Evolutionary conservation across 2,888 invertebrate species (phyloP).

Genomic region (Amphipyra tragopoginis): DNA sequence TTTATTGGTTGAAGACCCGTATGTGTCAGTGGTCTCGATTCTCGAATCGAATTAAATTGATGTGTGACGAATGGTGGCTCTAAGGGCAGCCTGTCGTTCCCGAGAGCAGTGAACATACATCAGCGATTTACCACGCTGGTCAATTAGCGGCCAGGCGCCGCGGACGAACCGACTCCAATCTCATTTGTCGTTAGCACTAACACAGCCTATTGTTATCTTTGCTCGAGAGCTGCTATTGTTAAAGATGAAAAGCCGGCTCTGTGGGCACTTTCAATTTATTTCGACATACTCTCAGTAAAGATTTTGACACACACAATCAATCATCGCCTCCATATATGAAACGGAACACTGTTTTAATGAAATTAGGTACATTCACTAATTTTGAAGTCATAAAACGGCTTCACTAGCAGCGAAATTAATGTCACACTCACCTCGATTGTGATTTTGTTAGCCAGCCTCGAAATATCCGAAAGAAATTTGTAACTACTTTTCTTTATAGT

Average conservation of each 20-base stretch:
- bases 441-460: conserved; percentile 56
- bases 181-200: conserved; percentile 68
- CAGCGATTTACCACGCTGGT: conserved; percentile 82
- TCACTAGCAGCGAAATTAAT: conserved; percentile 67
- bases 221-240: conserved; percentile 68
- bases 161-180: conserved; percentile 66
- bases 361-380: conserved; percentile 45
- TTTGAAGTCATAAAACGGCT: conserved; percentile 58
- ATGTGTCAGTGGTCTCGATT: conserved; percentile 69
- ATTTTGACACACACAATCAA: conserved; percentile 46
- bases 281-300: conserved; percentile 45
- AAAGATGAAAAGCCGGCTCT: conserved; percentile 52
- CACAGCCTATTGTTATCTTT: conserved; percentile 68
- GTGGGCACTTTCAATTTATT: conserved; percentile 51
- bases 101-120: conserved; percentile 76
- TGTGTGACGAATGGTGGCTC: conserved; percentile 75
- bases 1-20: conserved; percentile 42
- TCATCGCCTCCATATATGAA: conserved; percentile 31
- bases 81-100: conserved; percentile 68
- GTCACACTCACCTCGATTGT: conserved; percentile 74
- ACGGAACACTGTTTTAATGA: conserved; percentile 18
- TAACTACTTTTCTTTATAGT: conserved; percentile 27
- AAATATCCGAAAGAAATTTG: conserved; percentile 53
- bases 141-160: conserved; percentile 79
- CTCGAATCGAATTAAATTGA: conserved; percentile 72